phyloP scores from a whole-genome alignment of 2,113 vertebrate genomes.

The Syngnathus scovelli region DNA sequence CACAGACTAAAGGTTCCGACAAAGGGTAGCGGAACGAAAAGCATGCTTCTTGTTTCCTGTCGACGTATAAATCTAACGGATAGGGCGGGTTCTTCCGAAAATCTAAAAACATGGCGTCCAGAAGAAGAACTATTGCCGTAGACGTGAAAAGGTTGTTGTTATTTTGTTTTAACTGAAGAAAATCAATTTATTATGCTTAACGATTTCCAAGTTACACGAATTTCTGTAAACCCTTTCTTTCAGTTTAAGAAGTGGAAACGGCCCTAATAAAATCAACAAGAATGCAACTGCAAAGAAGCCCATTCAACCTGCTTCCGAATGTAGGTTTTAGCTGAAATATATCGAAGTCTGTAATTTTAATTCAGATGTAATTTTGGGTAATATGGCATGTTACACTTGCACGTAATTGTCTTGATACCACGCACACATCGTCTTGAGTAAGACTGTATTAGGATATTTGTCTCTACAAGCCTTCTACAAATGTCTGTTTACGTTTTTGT shows the following conservation, averaged over 20 bases:
- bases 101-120: constrained; percentile 51
- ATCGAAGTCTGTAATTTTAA: background rate
- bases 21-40: background rate
- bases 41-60: constrained; percentile 9
- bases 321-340: constrained; percentile 31
- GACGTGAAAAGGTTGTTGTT: constrained; percentile 46
- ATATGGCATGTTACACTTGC: background rate
- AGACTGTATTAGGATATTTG: background rate
- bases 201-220: background rate
- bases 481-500: background rate
- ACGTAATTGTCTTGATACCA: background rate
- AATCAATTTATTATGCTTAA: background rate
- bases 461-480: background rate
- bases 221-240: constrained; percentile 1
- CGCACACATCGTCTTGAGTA: background rate
- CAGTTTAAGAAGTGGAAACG: constrained; percentile 45
- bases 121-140: constrained; percentile 22
- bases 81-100: constrained; percentile 48
- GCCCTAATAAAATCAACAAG: constrained; percentile 35
- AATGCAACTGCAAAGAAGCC: constrained; percentile 44
- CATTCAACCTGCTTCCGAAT: constrained; percentile 14
- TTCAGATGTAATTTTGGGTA: background rate
- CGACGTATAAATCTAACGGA: background rate
- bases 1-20: too few species aligned
- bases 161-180: background rate